Percentiles rank a stretch among this genome's conserved stretches.
Evolutionary conservation across 2,888 invertebrate genomes (phyloP).

Genomic region (Bimastos eiseni): DNA sequence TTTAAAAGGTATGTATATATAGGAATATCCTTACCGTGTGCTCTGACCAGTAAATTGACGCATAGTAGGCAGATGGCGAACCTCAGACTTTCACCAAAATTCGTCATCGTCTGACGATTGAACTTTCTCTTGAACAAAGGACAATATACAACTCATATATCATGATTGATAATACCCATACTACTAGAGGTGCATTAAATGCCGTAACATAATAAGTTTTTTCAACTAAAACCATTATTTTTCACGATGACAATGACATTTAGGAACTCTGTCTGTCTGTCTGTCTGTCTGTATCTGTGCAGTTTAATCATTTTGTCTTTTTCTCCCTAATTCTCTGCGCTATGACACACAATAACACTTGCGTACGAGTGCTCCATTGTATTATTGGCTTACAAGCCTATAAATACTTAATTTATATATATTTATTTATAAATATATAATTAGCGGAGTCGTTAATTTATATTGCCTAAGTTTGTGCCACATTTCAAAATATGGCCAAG

Average conservation of each 20-base stretch:
- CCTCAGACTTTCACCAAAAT: not conserved
- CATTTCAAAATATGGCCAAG: not conserved
- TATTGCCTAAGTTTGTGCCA: not conserved
- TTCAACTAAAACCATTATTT: not conserved
- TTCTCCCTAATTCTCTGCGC: not conserved
- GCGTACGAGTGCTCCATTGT: not conserved
- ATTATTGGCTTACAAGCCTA: not conserved
- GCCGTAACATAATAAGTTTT: not conserved
- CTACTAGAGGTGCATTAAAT: not conserved
- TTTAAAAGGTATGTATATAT: no score
- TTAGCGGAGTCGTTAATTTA: not conserved
- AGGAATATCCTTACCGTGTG: not conserved
- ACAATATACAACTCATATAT: not conserved
- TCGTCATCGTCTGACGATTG: not conserved
- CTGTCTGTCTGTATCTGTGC: not conserved
- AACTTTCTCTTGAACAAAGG: not conserved
- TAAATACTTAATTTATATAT: not conserved
- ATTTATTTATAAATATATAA: no score
- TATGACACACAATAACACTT: not conserved
- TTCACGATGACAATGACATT: not conserved
- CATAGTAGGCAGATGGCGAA: not conserved
- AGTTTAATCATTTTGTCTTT: not conserved
- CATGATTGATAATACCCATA: not conserved
- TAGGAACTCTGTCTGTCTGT: not conserved
- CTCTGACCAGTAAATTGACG: not conserved